Evolutionary conservation across 2,797 vertebrate genomes (phyloP), one percentile per base, ranked within the genome.

Genomic region (Parambassis ranga): DNA sequence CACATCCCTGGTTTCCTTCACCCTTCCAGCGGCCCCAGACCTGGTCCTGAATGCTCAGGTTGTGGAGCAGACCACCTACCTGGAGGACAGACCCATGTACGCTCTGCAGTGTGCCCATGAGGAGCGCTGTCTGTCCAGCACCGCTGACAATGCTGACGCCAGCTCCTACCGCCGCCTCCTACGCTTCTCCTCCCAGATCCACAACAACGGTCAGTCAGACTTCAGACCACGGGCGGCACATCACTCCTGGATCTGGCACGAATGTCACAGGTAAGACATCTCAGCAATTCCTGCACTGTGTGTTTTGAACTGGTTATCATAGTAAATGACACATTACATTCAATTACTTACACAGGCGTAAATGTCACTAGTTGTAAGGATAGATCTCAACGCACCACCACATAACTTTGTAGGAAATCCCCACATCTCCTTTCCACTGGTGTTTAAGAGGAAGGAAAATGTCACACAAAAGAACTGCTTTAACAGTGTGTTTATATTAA

Each of bases 171-270:
- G 97, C 2, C 94, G 95, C 60, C 94, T 98, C 1, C 92, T 99
- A 11, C 95, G 97, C 49, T 99, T 99, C 90, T 97, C 96, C 82
- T 98, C 97, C 4, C 95, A 96, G 88, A 98, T 99, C 87, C 95
- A 98, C 84, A 99, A 99, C 92, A 95, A 95, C 0, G 97, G 97
- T 1, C 94, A 93, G 73, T 87, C 95, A 0, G 96, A 99, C 78
- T 99, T 99, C 90, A 90, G 94, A 5, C 97, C 97, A 2, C 93
- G 92, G 49, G 91, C 92, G 0, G 94, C 93, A 0, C 94, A 94
- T 75, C 94, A 98, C 0, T 91, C 95, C 4, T 98, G 97, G 97
- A 68, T 94, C 79, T 98, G 97, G 97, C 97, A 98, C 0, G 96
- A 98, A 73, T 98, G 97, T 37, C 97, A 98, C 91, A 94, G 96